Conservation (phyloP, 2,888 invertebrate genomes). For the Ernsta delagoae region DNA sequence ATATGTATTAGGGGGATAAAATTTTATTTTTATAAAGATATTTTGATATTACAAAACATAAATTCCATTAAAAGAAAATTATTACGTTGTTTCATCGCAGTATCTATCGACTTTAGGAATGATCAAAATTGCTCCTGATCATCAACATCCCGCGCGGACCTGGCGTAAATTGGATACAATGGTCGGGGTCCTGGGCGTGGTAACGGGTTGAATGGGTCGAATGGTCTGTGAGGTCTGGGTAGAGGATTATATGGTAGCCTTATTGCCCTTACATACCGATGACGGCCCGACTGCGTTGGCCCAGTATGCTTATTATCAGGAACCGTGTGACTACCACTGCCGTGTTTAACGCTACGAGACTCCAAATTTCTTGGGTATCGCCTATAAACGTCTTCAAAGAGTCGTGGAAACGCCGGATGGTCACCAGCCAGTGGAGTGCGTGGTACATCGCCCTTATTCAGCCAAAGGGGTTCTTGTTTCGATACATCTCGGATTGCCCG, state of each 20-base stretch:
- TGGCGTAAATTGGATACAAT: constrained; percentile 45
- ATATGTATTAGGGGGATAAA: too few species aligned
- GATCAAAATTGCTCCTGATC: too few species aligned
- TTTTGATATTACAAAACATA: too few species aligned
- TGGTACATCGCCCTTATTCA: constrained; percentile 45
- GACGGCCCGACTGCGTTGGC: constrained; percentile 57
- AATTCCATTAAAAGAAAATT: background rate
- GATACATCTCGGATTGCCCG: constrained; percentile 47
- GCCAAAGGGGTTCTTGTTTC: constrained; percentile 46
- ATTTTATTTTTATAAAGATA: too few species aligned
- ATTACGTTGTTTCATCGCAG: background rate
- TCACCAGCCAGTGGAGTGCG: constrained; percentile 49
- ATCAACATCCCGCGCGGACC: constrained; percentile 3
- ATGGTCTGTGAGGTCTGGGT: constrained; percentile 30
- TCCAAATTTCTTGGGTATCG: constrained; percentile 52
- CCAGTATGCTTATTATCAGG: constrained; percentile 52
- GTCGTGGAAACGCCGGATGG: constrained; percentile 47
- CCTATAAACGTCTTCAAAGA: constrained; percentile 52
- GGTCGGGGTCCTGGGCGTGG: constrained; percentile 53
- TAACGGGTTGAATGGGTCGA: constrained; percentile 45
- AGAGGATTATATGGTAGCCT: constrained; percentile 20
- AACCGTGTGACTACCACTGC: constrained; percentile 47
- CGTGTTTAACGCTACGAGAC: constrained; percentile 52
- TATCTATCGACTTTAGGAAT: too few species aligned
- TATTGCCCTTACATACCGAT: constrained; percentile 52